Conservation (phyloP, 1,140 invertebrate species). For the Zaprionus davidi region DNA sequence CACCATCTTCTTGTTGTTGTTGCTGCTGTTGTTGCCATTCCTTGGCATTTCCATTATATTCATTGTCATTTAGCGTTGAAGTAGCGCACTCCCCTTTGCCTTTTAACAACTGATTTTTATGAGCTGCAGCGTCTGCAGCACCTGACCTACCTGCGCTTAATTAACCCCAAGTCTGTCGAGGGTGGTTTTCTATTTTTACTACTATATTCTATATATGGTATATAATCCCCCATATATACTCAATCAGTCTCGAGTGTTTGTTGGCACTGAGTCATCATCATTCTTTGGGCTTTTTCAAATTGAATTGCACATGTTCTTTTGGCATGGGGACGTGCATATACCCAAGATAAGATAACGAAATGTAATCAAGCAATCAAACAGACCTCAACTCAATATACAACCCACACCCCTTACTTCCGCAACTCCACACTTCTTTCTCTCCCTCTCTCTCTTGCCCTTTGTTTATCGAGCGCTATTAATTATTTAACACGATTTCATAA, state of each 20-base stretch:
- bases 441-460: not conserved
- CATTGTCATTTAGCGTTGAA: conserved; percentile 56
- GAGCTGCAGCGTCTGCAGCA: conserved; percentile 6
- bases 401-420: not conserved
- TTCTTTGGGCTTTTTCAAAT: conserved; percentile 4
- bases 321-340: not conserved
- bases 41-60: conserved; percentile 67
- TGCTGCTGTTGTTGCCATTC: conserved; percentile 30
- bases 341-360: not conserved
- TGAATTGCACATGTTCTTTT: conserved; percentile 1
- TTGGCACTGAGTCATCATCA: conserved; percentile 4
- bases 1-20: conserved; percentile 17
- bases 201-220: not conserved
- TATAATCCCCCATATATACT: not conserved
- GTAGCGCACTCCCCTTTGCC: not conserved
- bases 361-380: too few relatives aligned
- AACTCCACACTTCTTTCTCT: too few relatives aligned
- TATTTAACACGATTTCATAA: conserved; percentile 42
- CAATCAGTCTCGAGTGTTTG: not conserved
- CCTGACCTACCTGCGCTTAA: conserved; percentile 24
- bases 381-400: not conserved
- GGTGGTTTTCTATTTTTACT: conserved; percentile 23
- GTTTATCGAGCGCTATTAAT: conserved; percentile 27
- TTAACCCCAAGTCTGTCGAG: conserved; percentile 25
- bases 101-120: conserved; percentile 44